Evolutionary conservation across 64 coral and sea anemone species (phyloP).

Genomic region (Catalaphyllia jardinei): DNA sequence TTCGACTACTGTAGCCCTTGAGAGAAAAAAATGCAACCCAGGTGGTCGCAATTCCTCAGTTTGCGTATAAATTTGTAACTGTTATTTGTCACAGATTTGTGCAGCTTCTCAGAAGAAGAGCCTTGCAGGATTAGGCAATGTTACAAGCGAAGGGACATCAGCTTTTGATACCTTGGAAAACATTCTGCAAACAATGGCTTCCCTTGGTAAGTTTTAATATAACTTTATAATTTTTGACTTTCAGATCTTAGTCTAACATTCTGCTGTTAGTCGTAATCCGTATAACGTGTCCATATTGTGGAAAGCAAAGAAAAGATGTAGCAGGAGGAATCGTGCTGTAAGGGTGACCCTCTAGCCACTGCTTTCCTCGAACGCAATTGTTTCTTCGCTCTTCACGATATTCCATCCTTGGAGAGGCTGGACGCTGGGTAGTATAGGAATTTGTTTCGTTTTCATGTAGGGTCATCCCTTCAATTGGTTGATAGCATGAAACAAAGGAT

Average conservation of each 20-base stretch:
- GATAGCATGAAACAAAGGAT: slow-evolving; percentile 23
- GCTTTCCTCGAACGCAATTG: too few relatives aligned
- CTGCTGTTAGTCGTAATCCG: neutral
- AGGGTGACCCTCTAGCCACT: too few relatives aligned
- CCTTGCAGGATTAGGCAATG: slow-evolving; percentile 54
- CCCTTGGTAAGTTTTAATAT: slow-evolving; percentile 11
- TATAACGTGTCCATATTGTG: neutral
- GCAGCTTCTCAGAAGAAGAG: slow-evolving; percentile 61
- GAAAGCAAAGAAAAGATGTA: neutral
- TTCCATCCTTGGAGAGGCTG: neutral
- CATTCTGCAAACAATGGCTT: slow-evolving; percentile 3
- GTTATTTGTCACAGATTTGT: slow-evolving; percentile 31
- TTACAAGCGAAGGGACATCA: slow-evolving; percentile 56
- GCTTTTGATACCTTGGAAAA: slow-evolving; percentile 63
- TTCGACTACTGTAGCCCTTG: too few relatives aligned
- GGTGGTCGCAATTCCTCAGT: too few relatives aligned
- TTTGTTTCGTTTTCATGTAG: slow-evolving; percentile 7
- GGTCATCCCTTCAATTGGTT: slow-evolving; percentile 34
- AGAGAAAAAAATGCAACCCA: too few relatives aligned
- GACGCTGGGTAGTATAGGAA: neutral
- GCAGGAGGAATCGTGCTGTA: too few relatives aligned
- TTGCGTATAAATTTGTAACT: neutral
- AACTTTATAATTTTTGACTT: neutral
- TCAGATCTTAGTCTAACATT: neutral
- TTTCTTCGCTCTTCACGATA: too few relatives aligned